These are phyloP conservation scores for Todus mexicanus DNA, from an alignment of 2,797 vertebrate species.

Conservation along the genomic window DNA sequence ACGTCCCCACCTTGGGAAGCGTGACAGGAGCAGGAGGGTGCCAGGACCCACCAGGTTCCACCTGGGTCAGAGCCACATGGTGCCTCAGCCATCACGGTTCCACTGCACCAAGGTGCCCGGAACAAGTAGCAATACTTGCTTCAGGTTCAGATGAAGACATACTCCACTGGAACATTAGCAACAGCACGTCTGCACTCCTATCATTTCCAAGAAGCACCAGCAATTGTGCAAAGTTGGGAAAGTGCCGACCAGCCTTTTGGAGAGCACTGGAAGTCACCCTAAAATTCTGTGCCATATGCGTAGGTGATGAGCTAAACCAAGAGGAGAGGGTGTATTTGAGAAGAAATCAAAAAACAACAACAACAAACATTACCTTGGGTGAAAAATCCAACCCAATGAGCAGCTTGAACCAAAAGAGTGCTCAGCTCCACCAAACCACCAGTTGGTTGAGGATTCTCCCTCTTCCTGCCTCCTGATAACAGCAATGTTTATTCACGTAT, in stretches of 20 bases:
- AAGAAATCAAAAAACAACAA: background rate
- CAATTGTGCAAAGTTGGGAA: background rate
- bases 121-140: fast-evolving
- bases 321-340: background rate
- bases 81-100: fast-evolving
- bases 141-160: background rate
- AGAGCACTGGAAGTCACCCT: background rate
- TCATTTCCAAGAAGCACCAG: background rate
- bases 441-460: background rate
- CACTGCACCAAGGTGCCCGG: background rate
- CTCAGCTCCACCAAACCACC: background rate
- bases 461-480: background rate
- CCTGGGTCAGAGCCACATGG: fast-evolving
- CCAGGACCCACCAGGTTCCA: fast-evolving
- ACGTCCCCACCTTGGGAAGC: fast-evolving
- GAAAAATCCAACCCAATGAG: background rate
- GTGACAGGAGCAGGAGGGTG: background rate
- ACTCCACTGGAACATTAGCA: background rate
- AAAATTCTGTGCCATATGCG: background rate
- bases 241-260: background rate
- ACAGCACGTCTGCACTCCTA: background rate
- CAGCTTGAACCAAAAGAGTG: background rate
- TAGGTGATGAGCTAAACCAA: background rate
- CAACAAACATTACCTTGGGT: background rate
- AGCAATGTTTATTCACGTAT: background rate